Evolutionary conservation across 2,888 invertebrate genomes (phyloP), one percentile per base, ranked within the genome.

Genomic region (Eristalis tenax): DNA sequence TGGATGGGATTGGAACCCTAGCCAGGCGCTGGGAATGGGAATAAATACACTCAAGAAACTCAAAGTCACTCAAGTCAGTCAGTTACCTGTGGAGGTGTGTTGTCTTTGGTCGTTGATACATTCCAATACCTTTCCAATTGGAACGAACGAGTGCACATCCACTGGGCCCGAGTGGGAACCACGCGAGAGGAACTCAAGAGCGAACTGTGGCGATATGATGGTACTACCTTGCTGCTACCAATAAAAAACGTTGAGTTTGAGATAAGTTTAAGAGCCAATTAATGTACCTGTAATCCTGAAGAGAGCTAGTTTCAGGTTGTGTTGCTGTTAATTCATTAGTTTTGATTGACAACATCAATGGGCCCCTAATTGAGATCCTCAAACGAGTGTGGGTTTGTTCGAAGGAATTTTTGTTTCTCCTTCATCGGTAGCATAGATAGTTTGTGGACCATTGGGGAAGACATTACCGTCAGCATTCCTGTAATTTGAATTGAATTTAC

Each of bases 281-380:
- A 83, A 83, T 87, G 83, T 76, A 80, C 73, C 87, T 76, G 64
- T 65, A 26, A 65, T 70, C 56, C 15, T 2, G 22, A 83, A 83
- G 87, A 87, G 87, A 80, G 63, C 63, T 61, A 50, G 23, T 56
- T 65, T n/a, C 65, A 50, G 65, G 50, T 22, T 50, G 18, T 18
- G 83, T 73, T 71, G 75, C 50, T 79, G 83, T 71, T 83, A 79
- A 76, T 76, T 83, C 76, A 83, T 87, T 80, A 87, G 57, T 73
- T 87, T 87, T 83, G 83, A 87, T 83, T 87, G 83, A 76, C 79
- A 70, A 40, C 80, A 80, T 87, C 87, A 83, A 87, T 79, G 75
- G 75, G 38, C 43, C 66, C 66, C 61, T 83, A 83, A 86, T 86
- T 86, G 66, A 78, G 70, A 35, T 26, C 18, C 71, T 80, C 64